Conservation (phyloP, 2,888 invertebrate species). For the Trachelus iudaicus region DNA sequence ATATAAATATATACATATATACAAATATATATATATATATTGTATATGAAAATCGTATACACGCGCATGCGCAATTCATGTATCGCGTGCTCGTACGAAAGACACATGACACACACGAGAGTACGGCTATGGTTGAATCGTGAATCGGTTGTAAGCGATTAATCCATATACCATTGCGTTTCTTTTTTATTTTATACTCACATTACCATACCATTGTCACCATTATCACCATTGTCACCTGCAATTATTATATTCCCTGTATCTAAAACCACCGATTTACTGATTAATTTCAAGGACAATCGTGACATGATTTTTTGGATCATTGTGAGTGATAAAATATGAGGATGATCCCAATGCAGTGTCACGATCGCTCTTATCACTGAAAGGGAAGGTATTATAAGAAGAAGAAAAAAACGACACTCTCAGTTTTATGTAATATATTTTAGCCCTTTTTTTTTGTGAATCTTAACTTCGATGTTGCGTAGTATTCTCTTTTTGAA, state of each 20-base stretch:
- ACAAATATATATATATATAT: conserved; percentile 25
- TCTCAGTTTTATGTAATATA: background rate
- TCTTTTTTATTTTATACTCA: conserved; percentile 7
- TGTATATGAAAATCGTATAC: conserved; percentile 11
- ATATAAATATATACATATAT: conserved; percentile 20
- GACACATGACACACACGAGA: conserved; percentile 14
- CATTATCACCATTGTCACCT: conserved; percentile 4
- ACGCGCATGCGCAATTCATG: conserved; percentile 26
- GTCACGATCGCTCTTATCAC: background rate
- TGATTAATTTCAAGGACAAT: background rate
- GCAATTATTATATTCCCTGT: conserved; percentile 5
- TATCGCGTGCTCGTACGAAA: conserved; percentile 18
- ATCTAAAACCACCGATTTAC: background rate
- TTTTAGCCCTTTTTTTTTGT: background rate
- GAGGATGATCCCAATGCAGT: background rate
- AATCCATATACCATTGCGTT: conserved; percentile 9
- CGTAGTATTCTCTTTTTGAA: background rate
- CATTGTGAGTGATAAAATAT: background rate
- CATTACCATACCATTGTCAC: background rate
- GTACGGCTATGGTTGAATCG: conserved; percentile 60
- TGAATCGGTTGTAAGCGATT: conserved; percentile 48
- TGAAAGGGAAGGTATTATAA: background rate
- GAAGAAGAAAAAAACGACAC: background rate
- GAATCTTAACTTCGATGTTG: background rate
- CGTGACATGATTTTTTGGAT: background rate